Percentiles rank a stretch among this genome's conserved stretches.
Conservation (phyloP, 2,888 invertebrate species). For the Platerodrilus igneus region DNA sequence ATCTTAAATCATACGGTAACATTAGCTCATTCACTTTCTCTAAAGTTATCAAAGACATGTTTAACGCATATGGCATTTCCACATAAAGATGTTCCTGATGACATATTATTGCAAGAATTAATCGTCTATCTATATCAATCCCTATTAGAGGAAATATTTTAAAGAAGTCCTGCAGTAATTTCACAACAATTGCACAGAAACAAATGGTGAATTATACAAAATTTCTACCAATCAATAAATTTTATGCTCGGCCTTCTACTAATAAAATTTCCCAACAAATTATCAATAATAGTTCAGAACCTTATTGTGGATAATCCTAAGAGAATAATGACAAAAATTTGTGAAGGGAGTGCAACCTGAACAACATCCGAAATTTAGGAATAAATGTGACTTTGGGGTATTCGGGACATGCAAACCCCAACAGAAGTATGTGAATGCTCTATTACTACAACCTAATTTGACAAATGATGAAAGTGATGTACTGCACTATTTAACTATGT, state of each 20-base stretch:
- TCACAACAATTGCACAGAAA: slow-evolving; percentile 1
- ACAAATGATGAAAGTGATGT: slow-evolving; percentile 8
- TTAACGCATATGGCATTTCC: slow-evolving; percentile 8
- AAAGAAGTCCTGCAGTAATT: slow-evolving; percentile 12
- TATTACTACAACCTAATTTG: slow-evolving; percentile 2
- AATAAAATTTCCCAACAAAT: slow-evolving; percentile 6
- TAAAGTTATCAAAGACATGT: slow-evolving; percentile 5
- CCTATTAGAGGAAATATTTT: slow-evolving; percentile 10
- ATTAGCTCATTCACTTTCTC: slow-evolving; percentile 7
- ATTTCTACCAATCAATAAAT: slow-evolving; percentile 6
- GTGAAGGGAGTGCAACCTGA: slow-evolving; percentile 5
- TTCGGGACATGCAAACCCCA: slow-evolving; percentile 9
- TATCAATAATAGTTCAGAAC: slow-evolving; percentile 3
- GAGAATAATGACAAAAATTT: slow-evolving; percentile 1
- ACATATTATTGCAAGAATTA: slow-evolving; percentile 5
- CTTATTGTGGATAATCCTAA: slow-evolving; percentile 7
- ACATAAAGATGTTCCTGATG: not conserved
- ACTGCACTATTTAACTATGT: slow-evolving; percentile 13
- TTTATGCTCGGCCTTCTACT: slow-evolving; percentile 5
- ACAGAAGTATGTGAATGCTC: slow-evolving; percentile 10
- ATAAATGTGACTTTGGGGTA: slow-evolving; percentile 7
- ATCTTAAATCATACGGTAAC: slow-evolving; percentile 9
- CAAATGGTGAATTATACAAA: slow-evolving; percentile 3
- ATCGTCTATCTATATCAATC: slow-evolving; percentile 12
- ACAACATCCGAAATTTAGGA: slow-evolving; percentile 6